Conservation (phyloP, 2,797 vertebrate species). For the Denticeps clupeoides region DNA sequence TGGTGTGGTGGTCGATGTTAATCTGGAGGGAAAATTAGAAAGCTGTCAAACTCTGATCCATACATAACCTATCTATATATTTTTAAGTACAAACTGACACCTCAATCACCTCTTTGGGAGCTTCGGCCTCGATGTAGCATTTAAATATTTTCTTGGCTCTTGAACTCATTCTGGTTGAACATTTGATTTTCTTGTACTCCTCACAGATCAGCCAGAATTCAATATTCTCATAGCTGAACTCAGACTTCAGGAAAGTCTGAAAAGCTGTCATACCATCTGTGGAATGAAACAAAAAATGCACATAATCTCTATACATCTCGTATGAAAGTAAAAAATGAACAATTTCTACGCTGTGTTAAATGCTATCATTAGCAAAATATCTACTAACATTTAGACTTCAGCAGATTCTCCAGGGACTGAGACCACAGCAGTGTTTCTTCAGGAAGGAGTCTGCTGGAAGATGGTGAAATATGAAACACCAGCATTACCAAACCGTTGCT, state of each 20-base stretch:
- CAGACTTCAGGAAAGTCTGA: slow-evolving; percentile 71
- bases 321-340: neutral
- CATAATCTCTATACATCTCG: neutral
- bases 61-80: no score
- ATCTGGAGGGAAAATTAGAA: slow-evolving; percentile 55
- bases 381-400: slow-evolving; percentile 72
- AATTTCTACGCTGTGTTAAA: neutral
- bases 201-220: slow-evolving; percentile 81
- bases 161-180: slow-evolving; percentile 50
- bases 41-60: no score
- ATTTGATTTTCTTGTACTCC: slow-evolving; percentile 69
- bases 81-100: no score
- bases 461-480: no score
- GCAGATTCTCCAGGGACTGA: slow-evolving; percentile 67
- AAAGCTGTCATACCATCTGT: slow-evolving; percentile 68
- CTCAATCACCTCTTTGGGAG: slow-evolving; percentile 66
- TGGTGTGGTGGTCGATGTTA: slow-evolving; percentile 74
- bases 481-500: no score
- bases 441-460: slow-evolving; percentile 52
- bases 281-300: neutral
- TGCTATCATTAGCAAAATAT: neutral
- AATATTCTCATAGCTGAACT: slow-evolving; percentile 80
- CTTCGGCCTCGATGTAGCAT: slow-evolving; percentile 63
- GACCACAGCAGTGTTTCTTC: slow-evolving; percentile 72
- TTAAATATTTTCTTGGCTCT: slow-evolving; percentile 75